Evolutionary conservation across 2,113 vertebrate genomes (phyloP), one percentile per base, ranked within the genome.

Genomic region (Litocranius walleri): DNA sequence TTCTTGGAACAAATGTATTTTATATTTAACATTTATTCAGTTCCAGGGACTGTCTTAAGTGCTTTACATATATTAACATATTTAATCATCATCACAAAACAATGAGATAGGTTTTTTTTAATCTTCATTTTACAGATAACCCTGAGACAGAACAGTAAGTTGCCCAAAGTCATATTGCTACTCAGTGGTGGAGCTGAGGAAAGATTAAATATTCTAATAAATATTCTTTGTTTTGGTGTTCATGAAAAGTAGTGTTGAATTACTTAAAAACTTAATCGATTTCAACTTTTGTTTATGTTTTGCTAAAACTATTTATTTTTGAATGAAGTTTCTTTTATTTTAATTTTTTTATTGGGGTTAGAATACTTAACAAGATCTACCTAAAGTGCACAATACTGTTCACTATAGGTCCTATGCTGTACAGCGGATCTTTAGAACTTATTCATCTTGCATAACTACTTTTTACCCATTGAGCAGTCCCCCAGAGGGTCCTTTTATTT

Each of bases 181-280:
- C 16, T 43, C 84, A 94, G n/a, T 45, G 21, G 62, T 85, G 14
- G 64, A 78, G 21, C 12, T 57, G 52, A 97, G 33, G 29, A 56
- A 88, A 33, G 29, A 59, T 59, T 90, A 36, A 77, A 54, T 48
- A 45, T 62, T 13, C 33, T 83, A 17, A 45, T 89, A 96, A 85
- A 57, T 52, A 92, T 71, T 85, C 29, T 89, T 16, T 85, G 4
- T 25, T 64, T 36, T 29, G 48, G 25, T 40, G 50, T 71, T 95
- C n/a, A 85, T 54, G 84, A 84, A 59, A 71, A 95, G 64, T n/a
- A 54, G 95, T 84, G 64, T 10, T 91, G 64, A 95, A 54, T 56
- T 96, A 48, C 56, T 95, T 93, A 64, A 62, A 93, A 95, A 84
- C 40, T 88, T 95, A 83, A 57, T 88, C 1, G 5, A 78, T 80